Base-by-base conservation (phyloP, 2,113 vertebrate genomes). In the Coryphaenoides rupestris region DNA sequence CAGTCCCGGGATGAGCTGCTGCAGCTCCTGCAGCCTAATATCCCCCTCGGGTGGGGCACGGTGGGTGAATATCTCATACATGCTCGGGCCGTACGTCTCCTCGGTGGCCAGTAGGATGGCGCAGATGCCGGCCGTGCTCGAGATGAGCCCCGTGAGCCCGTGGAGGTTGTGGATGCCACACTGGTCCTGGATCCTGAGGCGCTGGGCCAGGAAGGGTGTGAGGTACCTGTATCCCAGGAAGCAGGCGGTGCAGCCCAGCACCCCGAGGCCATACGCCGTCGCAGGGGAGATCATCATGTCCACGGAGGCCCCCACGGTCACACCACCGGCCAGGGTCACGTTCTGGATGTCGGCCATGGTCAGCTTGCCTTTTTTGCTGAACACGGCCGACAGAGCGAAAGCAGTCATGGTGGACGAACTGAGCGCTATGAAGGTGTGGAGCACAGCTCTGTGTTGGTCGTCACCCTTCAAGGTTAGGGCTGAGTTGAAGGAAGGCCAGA, bases 141-240 rank as follows among this genome's bases (percentile, higher is more conserved):
- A 92, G 0, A 93, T 88, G 54, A 93, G 80, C 24, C 93, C 91
- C 0, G 93, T 92, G 52, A 94, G 77, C 3, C 92, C 91, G 0
- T 94, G 93, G 12, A 95, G 89, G 73, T 93, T 95, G 78, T 94
- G 92, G 72, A 93, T 94, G n/a, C 92, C 91, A 0, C 93, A 92
- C 69, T 91, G 91, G 78, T 94, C 93, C 52, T 86, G 91, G 17
- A 94, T 77, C 0, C 19, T 21, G 21, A 93, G 40, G 21, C 28
- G 85, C 9, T 6, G 72, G 0, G 72, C 77, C 78, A 94, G 40
- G 57, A 93, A 80, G 0, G 93, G 92, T 1, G 82, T 91, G 47
- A 93, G 69, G 77, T 92, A 93, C 72, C 60, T 89, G 78, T 93
- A 93, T 58, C 93, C 92, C 0, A 94, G 79, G 64, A 90, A 76